Base-by-base conservation (phyloP, 2,797 vertebrate species). In the Poeciliopsis presidionis region DNA sequence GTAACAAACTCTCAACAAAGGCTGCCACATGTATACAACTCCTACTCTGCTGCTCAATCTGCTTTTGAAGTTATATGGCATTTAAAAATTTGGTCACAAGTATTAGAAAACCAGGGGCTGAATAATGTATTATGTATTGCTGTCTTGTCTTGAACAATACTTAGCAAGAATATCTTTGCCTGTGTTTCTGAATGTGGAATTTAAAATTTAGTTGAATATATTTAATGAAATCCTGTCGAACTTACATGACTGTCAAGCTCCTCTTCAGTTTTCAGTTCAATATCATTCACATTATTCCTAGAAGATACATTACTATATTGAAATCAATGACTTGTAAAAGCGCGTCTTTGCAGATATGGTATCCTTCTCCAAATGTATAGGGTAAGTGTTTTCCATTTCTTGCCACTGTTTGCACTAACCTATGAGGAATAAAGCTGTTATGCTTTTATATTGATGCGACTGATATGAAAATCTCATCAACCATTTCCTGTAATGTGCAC, bases 241-340 rank as follows among this genome's bases (percentile, higher is more conserved):
- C 63, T 22, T 67, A 12, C 36, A 67, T 41, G 41, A 67, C 6
- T 16, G 5, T 16, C 59, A 3, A 39, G 36, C 63, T 41, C 9
- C 20, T 4, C 2, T 25, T 41, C 0, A 22, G 7, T 41, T 67
- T 41, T 12, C 36, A 67, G 63, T 11, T 67, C 63, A 67, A 12
- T 5, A 25, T 25, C 12, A 41, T 41, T 67, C 8, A 12, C 22
- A 41, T 22, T 67, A 67, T 67, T 39, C 33, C 36, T 25, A 67
- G 36, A 67, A 41, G 18, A 67, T 12, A 41, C 33, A 67, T 67
- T 41, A 41, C 3, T 67, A 12, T 63, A 63, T 36, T 41, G 36
- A 39, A 67, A 67, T 67, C 63, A 41, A 25, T 67, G 63, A 41
- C 22, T 67, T 12, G 33, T 67, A 67, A 67, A 67, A 22, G 63